Percentiles rank a stretch among this genome's conserved stretches.
Evolutionary conservation across 2,888 invertebrate species (phyloP).

Genomic region (Lochmaea capreae): DNA sequence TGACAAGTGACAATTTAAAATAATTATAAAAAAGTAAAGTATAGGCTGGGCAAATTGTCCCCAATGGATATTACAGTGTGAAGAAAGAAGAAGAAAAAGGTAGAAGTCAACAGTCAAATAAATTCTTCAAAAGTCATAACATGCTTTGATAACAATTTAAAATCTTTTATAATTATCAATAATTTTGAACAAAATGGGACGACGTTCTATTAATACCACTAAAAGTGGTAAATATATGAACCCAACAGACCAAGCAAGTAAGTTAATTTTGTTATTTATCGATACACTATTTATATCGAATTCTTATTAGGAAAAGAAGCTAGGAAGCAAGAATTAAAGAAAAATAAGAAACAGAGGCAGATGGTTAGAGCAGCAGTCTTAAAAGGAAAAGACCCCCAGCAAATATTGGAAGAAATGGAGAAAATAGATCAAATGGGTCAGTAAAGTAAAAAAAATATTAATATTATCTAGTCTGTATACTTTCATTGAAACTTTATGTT

Average conservation of each 20-base stretch:
- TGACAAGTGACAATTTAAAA: no score
- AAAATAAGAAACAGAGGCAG: slow-evolving; percentile 97
- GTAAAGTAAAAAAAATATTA: slow-evolving; percentile 42
- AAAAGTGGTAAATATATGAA: slow-evolving; percentile 99
- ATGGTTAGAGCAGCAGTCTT: slow-evolving; percentile 96
- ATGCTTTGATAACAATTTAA: slow-evolving; percentile 7
- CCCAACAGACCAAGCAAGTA: slow-evolving; percentile 98
- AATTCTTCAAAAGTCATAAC: slow-evolving; percentile 13
- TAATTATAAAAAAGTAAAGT: no score
- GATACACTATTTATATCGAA: not conserved
- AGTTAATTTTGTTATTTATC: slow-evolving; percentile 63
- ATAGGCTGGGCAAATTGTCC: no score
- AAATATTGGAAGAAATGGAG: slow-evolving; percentile 95
- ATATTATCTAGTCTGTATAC: not conserved
- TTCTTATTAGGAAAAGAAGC: slow-evolving; percentile 90
- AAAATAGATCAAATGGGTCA: slow-evolving; percentile 98
- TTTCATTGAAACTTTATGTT: not conserved
- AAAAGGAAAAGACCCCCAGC: slow-evolving; percentile 97
- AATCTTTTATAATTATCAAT: not conserved
- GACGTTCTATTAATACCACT: slow-evolving; percentile 97
- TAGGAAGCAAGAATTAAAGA: slow-evolving; percentile 95
- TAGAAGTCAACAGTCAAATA: not conserved
- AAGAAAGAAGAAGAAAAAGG: not conserved
- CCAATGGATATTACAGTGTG: no score
- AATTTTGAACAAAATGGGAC: slow-evolving; percentile 80